phyloP scores from a whole-genome alignment of 2,113 vertebrate species.

The Dipodomys stephensi region DNA sequence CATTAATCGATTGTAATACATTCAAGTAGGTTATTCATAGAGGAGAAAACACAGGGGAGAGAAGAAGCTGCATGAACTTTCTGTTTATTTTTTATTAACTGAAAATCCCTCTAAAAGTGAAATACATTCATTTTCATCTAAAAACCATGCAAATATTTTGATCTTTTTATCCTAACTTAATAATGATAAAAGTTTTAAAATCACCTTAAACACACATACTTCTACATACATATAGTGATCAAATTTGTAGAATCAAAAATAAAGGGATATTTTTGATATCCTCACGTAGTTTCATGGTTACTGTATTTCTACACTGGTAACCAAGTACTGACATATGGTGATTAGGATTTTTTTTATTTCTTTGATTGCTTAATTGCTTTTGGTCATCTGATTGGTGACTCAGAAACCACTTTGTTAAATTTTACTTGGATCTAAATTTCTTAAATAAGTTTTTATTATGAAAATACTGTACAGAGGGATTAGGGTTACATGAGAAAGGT shows the following conservation, averaged over 20 bases:
- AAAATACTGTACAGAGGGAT: too few species aligned
- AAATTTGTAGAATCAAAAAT: not conserved
- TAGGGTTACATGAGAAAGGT: too few species aligned
- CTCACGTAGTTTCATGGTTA: not conserved
- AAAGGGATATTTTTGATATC: not conserved
- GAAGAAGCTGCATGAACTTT: not conserved
- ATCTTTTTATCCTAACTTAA: not conserved
- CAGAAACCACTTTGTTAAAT: not conserved
- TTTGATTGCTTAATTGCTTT: not conserved
- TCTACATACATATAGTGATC: not conserved
- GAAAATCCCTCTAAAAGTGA: constrained; percentile 6
- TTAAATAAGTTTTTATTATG: too few species aligned
- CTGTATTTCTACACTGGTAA: not conserved
- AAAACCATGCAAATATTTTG: not conserved
- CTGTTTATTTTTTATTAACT: not conserved
- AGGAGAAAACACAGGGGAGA: not conserved
- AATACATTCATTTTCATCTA: not conserved
- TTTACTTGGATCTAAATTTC: constrained; percentile 11
- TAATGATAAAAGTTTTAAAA: not conserved
- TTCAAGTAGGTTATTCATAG: not conserved
- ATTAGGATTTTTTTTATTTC: too few species aligned
- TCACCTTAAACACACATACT: not conserved
- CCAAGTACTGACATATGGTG: too few species aligned
- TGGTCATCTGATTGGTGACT: not conserved
- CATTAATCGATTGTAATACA: not conserved